Evolutionary conservation across 92 coral and sea anemone species (phyloP).

Genomic region (Zoanthus gigantus): DNA sequence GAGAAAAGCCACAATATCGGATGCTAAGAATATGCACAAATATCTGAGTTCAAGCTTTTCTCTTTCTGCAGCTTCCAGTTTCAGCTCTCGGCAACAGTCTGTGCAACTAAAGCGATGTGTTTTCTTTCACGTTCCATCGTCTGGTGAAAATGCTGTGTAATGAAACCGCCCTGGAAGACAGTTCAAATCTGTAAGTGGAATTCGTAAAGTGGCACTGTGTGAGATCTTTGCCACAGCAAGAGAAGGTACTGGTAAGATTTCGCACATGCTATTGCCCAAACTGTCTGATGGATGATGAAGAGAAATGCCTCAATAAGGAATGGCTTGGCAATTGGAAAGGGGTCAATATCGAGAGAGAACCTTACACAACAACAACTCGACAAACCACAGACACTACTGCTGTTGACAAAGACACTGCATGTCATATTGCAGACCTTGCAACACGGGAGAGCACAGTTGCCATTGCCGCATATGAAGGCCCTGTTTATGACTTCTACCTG

Average conservation of each 20-base stretch:
- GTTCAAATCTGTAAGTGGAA: slow-evolving; percentile 45
- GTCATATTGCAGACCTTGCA: slow-evolving; percentile 59
- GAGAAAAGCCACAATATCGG: slow-evolving; percentile 45
- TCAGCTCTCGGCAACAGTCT: slow-evolving; percentile 42
- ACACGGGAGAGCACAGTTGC: slow-evolving; percentile 56
- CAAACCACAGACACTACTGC: slow-evolving; percentile 33
- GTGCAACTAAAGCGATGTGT: slow-evolving; percentile 37
- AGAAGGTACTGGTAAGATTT: slow-evolving; percentile 37
- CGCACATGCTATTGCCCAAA: slow-evolving; percentile 48
- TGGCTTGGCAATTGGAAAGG: slow-evolving; percentile 58
- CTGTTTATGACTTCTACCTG: slow-evolving; percentile 65
- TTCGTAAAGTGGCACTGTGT: slow-evolving; percentile 59
- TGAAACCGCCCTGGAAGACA: slow-evolving; percentile 50
- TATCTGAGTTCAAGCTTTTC: slow-evolving; percentile 36
- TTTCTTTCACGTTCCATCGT: slow-evolving; percentile 55
- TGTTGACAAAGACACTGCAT: slow-evolving; percentile 48
- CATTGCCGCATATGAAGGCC: slow-evolving; percentile 63
- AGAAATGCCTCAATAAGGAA: slow-evolving; percentile 52
- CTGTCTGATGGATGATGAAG: slow-evolving; percentile 49
- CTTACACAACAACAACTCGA: slow-evolving; percentile 51
- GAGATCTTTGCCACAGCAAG: slow-evolving; percentile 52
- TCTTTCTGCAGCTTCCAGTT: slow-evolving; percentile 53
- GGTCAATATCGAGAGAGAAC: slow-evolving; percentile 37
- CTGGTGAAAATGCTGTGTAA: slow-evolving; percentile 52
- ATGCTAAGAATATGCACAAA: slow-evolving; percentile 53